Percentiles rank a stretch among this genome's conserved stretches.
phyloP scores from a whole-genome alignment of 2,113 vertebrate species.

The Phrynosoma platyrhinos region DNA sequence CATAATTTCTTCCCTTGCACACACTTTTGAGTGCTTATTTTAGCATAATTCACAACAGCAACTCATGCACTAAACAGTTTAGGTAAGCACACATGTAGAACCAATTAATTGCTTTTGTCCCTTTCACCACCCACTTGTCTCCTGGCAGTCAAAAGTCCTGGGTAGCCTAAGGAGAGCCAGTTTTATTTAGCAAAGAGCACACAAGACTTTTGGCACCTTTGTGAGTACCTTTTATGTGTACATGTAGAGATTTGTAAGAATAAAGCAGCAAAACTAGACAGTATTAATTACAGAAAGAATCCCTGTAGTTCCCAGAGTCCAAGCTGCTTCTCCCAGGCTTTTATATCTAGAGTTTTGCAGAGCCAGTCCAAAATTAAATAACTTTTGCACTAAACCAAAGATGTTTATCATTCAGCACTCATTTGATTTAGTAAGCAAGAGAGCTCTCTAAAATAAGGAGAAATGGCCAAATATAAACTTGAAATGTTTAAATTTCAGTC shows the following conservation, averaged over 20 bases:
- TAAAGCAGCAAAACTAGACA: background rate
- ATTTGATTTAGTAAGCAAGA: background rate
- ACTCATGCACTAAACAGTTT: constrained; percentile 60
- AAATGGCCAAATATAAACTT: background rate
- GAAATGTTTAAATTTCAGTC: background rate
- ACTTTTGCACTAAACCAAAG: background rate
- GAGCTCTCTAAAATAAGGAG: background rate
- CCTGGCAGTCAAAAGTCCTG: background rate
- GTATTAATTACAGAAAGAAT: background rate
- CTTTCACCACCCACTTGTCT: background rate
- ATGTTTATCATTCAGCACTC: background rate
- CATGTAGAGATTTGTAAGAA: background rate
- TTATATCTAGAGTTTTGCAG: background rate
- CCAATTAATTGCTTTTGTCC: constrained; percentile 27
- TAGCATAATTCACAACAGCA: constrained; percentile 61
- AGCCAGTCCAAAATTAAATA: background rate
- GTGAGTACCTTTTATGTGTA: background rate
- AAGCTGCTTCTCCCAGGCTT: background rate
- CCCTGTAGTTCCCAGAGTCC: background rate
- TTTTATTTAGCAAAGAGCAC: background rate
- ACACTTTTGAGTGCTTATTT: constrained; percentile 53
- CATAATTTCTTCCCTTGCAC: constrained; percentile 51
- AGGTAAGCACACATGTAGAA: constrained; percentile 47
- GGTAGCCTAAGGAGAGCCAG: background rate
- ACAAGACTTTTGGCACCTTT: background rate